A percentile compares a stretch with the other conserved stretches of the same genome.
Evolutionary conservation across 35 echinoderm and acorn worm genomes (phyloP).

Genomic region (Diadema setosum): DNA sequence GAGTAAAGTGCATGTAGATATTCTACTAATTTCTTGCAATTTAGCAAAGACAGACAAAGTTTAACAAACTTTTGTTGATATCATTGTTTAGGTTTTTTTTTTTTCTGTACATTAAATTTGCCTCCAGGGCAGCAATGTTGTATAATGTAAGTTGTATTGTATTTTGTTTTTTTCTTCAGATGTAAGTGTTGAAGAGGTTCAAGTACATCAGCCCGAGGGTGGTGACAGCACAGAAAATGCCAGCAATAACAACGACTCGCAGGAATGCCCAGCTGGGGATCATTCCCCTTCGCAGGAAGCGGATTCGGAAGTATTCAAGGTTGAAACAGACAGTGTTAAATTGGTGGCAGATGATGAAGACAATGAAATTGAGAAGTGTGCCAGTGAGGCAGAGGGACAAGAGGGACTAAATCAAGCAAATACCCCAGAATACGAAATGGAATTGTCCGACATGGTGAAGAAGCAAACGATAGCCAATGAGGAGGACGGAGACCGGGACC

Average conservation of each 20-base stretch:
- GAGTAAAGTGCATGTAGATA: no score
- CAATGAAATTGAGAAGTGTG: not conserved
- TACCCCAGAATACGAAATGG: slow-evolving; percentile 47
- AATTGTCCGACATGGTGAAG: slow-evolving; percentile 35
- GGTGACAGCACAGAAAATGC: not conserved
- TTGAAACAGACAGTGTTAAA: not conserved
- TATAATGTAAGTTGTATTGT: no score
- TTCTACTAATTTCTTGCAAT: no score
- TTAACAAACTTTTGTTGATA: no score
- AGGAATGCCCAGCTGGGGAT: not conserved
- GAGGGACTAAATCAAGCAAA: slow-evolving; percentile 4
- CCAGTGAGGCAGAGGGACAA: not conserved
- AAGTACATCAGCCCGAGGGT: not conserved
- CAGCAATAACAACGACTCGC: slow-evolving; percentile 26
- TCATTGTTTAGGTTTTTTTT: no score
- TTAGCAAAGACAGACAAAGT: no score
- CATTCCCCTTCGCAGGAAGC: not conserved
- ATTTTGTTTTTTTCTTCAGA: not conserved
- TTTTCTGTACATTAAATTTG: no score
- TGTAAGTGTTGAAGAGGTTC: not conserved
- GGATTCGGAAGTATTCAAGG: not conserved
- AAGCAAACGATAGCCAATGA: slow-evolving; percentile 15
- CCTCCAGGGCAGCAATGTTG: no score
- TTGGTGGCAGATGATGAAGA: not conserved
- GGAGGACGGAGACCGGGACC: slow-evolving; percentile 3